These are phyloP conservation scores for Acridotheres tristis DNA, from an alignment of 2,797 vertebrate species.

Conservation along the genomic window DNA sequence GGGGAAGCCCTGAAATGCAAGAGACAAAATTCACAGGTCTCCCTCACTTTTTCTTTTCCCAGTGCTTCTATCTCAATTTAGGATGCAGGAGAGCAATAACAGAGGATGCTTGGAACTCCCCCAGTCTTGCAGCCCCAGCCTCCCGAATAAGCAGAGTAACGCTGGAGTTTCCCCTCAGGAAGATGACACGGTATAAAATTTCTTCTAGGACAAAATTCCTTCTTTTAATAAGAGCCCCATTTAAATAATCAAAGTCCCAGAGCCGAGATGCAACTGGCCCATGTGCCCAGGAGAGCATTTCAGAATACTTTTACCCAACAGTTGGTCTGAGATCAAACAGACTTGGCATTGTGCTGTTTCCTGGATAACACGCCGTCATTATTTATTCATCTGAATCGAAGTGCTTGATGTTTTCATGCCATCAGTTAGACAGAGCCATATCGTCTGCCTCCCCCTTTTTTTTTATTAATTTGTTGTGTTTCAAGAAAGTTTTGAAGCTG, in stretches of 20 bases:
- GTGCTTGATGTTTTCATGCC: slow-evolving; percentile 58
- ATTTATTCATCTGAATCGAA: slow-evolving; percentile 65
- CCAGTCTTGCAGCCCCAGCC: accelerated
- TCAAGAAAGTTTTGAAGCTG: slow-evolving; percentile 49
- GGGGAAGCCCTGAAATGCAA: neutral
- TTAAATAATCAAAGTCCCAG: slow-evolving; percentile 31
- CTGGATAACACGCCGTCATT: slow-evolving; percentile 63
- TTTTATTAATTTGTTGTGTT: slow-evolving; percentile 23
- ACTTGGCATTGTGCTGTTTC: slow-evolving; percentile 47
- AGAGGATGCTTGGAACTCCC: neutral
- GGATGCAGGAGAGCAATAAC: neutral
- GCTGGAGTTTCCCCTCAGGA: neutral
- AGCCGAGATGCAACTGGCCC: neutral
- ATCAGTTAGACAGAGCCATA: slow-evolving; percentile 39
- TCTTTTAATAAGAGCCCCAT: slow-evolving; percentile 25
- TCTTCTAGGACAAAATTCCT: neutral
- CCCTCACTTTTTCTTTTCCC: neutral
- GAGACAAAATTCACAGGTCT: neutral
- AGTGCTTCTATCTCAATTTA: neutral
- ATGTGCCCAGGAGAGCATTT: slow-evolving; percentile 10
- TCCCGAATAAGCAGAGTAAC: neutral
- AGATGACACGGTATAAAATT: neutral
- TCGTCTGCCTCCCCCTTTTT: neutral
- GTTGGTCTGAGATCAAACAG: slow-evolving; percentile 66
- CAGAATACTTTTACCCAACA: slow-evolving; percentile 60